Percentiles rank a stretch among this genome's conserved stretches.
Conservation (phyloP, 2,888 invertebrate species). For the Thecocarcelia acutangulata region DNA sequence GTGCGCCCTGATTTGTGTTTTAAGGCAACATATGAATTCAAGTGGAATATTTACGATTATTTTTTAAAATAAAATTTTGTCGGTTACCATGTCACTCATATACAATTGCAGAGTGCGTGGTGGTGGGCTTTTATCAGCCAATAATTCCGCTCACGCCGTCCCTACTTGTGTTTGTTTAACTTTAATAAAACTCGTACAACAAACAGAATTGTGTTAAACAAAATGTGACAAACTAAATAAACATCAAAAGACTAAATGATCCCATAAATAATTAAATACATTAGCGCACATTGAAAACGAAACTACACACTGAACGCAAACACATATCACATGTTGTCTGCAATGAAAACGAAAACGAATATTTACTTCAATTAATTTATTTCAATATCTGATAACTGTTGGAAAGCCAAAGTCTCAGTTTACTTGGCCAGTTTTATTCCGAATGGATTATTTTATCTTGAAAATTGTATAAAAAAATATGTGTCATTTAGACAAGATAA, state of each 20-base stretch:
- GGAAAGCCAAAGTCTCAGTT: no score
- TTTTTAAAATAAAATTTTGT: slow-evolving; percentile 23
- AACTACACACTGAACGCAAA: no score
- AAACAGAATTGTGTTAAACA: slow-evolving; percentile 16
- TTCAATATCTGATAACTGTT: neutral
- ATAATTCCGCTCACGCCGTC: slow-evolving; percentile 17
- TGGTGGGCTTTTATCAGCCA: slow-evolving; percentile 30
- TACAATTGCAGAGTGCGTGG: slow-evolving; percentile 39
- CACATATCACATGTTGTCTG: no score
- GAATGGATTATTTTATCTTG: no score
- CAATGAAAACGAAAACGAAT: no score
- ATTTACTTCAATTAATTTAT: neutral
- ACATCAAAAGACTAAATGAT: slow-evolving; percentile 8
- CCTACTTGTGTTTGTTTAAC: slow-evolving; percentile 19
- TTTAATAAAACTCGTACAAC: neutral
- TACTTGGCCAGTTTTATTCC: no score
- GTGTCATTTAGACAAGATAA: no score
- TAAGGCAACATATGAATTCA: slow-evolving; percentile 7
- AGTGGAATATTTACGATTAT: neutral
- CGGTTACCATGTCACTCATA: slow-evolving; percentile 41
- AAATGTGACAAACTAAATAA: slow-evolving; percentile 27
- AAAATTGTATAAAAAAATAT: no score
- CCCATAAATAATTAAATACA: slow-evolving; percentile 32
- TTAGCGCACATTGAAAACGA: neutral
- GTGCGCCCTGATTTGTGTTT: slow-evolving; percentile 31